Evolutionary conservation across 2,113 vertebrate species (phyloP).

Genomic region (Ammodytes dubius): DNA sequence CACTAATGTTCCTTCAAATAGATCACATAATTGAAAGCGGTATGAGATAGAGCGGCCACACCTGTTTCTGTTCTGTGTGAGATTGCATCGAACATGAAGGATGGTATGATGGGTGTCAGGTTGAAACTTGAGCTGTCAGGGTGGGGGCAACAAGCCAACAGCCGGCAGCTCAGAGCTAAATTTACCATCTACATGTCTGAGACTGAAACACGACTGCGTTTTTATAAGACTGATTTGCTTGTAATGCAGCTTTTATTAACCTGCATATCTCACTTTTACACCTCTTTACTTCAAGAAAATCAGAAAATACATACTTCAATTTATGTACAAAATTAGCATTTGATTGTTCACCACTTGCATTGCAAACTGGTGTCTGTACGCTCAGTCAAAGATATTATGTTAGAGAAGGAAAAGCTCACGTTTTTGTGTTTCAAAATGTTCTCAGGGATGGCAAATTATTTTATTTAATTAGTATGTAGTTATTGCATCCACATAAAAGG

Average conservation of each 20-base stretch:
- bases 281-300: neutral
- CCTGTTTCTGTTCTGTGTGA: neutral
- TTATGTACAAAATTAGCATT: too few relatives aligned
- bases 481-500: too few relatives aligned
- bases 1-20: neutral
- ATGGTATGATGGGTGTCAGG: neutral
- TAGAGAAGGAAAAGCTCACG: too few relatives aligned
- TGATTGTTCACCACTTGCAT: too few relatives aligned
- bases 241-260: neutral
- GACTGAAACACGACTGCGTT: constrained; percentile 29
- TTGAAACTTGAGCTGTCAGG: neutral
- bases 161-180: constrained; percentile 23
- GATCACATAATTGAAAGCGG: neutral
- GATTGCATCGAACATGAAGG: neutral
- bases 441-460: too few relatives aligned
- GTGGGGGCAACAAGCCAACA: neutral
- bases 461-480: too few relatives aligned
- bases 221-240: constrained; percentile 40
- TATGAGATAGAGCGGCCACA: neutral
- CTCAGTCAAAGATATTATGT: too few relatives aligned
- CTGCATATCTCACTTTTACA: neutral
- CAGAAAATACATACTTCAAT: too few relatives aligned
- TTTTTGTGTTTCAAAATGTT: too few relatives aligned
- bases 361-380: too few relatives aligned
- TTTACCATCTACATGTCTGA: constrained; percentile 11